Conservation (phyloP, 2,888 invertebrate species). For the Hoplodrina ambigua region DNA sequence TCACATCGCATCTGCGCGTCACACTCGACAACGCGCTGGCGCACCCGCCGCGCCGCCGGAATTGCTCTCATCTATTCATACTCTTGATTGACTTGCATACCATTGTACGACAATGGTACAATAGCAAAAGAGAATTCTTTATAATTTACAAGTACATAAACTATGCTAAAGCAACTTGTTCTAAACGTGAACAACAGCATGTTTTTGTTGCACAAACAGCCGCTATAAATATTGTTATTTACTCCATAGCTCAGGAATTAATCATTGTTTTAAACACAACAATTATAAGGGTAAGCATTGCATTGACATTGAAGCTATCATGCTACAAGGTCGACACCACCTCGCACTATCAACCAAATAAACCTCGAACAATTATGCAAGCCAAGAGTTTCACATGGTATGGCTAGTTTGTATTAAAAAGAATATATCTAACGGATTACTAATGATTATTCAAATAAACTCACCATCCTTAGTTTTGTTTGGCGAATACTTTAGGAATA, state of each 20-base stretch:
- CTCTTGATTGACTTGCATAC: conserved; percentile 30
- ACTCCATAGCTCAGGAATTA: not conserved
- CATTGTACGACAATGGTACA: conserved; percentile 13
- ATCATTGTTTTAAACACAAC: not conserved
- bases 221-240: not conserved
- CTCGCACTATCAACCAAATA: not conserved
- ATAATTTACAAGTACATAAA: not conserved
- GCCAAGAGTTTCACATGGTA: too few species aligned
- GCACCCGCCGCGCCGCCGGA: conserved; percentile 22
- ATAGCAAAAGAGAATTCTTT: conserved; percentile 6
- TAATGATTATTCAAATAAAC: too few species aligned
- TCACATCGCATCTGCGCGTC: conserved; percentile 31
- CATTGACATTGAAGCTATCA: conserved; percentile 1
- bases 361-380: not conserved
- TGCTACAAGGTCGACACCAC: conserved; percentile 7
- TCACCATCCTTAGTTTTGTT: too few species aligned
- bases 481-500: too few species aligned
- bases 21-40: conserved; percentile 31
- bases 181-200: too few species aligned
- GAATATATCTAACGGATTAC: too few species aligned
- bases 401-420: too few species aligned
- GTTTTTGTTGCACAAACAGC: not conserved
- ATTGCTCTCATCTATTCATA: conserved; percentile 49
- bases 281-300: not conserved
- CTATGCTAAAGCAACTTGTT: too few species aligned